A percentile compares a stretch with the other conserved stretches of the same genome.
These are phyloP conservation scores for Bombus vancouverensis DNA, from an alignment of 1,140 invertebrate species.

Conservation along the genomic window DNA sequence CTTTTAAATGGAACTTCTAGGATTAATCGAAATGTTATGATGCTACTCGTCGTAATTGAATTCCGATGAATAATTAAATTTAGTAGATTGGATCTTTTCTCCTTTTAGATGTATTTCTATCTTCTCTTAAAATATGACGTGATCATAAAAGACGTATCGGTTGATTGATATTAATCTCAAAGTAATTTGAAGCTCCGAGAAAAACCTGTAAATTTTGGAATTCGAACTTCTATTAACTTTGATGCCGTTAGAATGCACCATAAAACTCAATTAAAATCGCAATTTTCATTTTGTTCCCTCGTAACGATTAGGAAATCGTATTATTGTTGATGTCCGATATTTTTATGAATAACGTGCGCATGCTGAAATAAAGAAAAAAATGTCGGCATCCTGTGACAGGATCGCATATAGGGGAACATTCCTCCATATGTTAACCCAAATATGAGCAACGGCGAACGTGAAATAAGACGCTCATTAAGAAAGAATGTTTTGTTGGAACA, in stretches of 20 bases:
- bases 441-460: conserved; percentile 67
- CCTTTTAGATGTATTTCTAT: not conserved
- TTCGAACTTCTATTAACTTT: not conserved
- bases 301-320: not conserved
- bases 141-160: too few species aligned
- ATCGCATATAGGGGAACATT: conserved; percentile 65
- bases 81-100: not conserved
- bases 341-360: conserved; percentile 10
- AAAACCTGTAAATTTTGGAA: not conserved
- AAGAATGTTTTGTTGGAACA: conserved; percentile 68
- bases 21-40: too few species aligned
- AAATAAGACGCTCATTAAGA: conserved; percentile 74
- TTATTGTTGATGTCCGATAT: not conserved
- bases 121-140: not conserved
- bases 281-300: not conserved
- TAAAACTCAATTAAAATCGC: not conserved
- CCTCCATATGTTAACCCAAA: conserved; percentile 80
- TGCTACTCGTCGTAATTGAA: not conserved
- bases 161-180: not conserved
- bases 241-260: not conserved
- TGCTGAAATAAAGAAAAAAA: not conserved
- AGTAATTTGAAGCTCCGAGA: not conserved
- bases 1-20: too few species aligned
- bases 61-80: not conserved
- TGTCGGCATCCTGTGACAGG: conserved; percentile 42